Base-by-base conservation (phyloP, 2,797 vertebrate species). In the Hemitrygon akajei region DNA sequence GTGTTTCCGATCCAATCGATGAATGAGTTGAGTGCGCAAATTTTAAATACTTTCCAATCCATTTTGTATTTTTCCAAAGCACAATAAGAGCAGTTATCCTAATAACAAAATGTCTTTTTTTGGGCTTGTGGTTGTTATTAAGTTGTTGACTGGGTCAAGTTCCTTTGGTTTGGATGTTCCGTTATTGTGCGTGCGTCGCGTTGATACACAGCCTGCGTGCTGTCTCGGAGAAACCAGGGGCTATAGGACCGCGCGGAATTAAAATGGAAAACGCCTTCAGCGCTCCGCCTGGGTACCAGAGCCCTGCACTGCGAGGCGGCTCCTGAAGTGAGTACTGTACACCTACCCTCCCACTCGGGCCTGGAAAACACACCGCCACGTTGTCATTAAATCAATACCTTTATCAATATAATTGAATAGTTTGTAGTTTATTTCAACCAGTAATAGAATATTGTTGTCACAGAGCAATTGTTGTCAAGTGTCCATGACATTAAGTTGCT, bases 221-320 rank as follows among this genome's bases (percentile, higher is more conserved):
- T 25, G 11, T 9, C 3, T 71, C 69, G 56, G 66, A 2, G 11
- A 22, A 20, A 6, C 22, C 69, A 2, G 0, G 91, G 91, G 27
- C 66, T 58, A 0, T 30, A 75, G 71, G 69, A 93, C 60, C 86
- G 86, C 86, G 86, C 86, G 71, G 12, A 76, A 76, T 76, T 56
- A 7, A 7, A 71, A 27, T 0, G 34, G 22, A 37, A 73, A 16
- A 7, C 12, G 75, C 66, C 91, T 73, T 47, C 47, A 12, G 37
- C 58, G 27, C 69, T 75, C 16, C 69, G 66, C 69, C 56, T 93
- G 71, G 91, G 91, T 93, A 75, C 91, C 91, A 93, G 60, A 37
- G 1, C 25, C 91, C 0, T 75, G 91, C 86, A 89, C 5, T 37
- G 47, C 91, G 25, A 40, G 18, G 22, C 66, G 58, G 89, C 66